phyloP scores from a whole-genome alignment of 2,797 vertebrate species.

The Chaunax sp. region DNA sequence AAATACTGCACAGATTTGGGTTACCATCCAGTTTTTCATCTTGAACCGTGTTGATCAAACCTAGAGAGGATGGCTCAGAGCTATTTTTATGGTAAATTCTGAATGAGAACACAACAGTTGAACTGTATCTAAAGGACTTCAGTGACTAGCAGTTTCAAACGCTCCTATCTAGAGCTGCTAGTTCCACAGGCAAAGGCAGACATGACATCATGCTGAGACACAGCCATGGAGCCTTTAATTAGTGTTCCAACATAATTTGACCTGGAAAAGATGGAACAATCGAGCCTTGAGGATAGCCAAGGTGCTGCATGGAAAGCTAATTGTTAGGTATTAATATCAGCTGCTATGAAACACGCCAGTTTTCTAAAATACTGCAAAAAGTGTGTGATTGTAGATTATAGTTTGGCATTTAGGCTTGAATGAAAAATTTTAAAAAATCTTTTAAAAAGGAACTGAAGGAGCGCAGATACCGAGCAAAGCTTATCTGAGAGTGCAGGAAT shows the following conservation, averaged over 20 bases:
- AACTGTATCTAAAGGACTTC: constrained; percentile 30
- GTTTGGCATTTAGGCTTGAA: constrained; percentile 30
- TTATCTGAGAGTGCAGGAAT: constrained; percentile 59
- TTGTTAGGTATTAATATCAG: constrained; percentile 18
- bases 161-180: constrained; percentile 49
- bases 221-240: constrained; percentile 59
- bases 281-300: constrained; percentile 8
- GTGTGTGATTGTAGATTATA: constrained; percentile 40
- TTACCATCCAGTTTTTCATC: no score
- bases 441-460: constrained; percentile 42
- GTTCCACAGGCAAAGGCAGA: constrained; percentile 40
- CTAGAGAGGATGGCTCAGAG: no score
- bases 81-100: no score
- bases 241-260: constrained; percentile 61
- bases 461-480: constrained; percentile 42
- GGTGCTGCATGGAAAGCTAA: constrained; percentile 34
- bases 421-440: background rate
- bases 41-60: no score
- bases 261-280: constrained; percentile 60
- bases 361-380: constrained; percentile 50
- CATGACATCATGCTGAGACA: constrained; percentile 53
- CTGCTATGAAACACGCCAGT: constrained; percentile 28
- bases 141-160: no score
- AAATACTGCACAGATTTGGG: no score
- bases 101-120: no score